Conservation (phyloP, 2,888 invertebrate genomes). For the Morpho deidamia region DNA sequence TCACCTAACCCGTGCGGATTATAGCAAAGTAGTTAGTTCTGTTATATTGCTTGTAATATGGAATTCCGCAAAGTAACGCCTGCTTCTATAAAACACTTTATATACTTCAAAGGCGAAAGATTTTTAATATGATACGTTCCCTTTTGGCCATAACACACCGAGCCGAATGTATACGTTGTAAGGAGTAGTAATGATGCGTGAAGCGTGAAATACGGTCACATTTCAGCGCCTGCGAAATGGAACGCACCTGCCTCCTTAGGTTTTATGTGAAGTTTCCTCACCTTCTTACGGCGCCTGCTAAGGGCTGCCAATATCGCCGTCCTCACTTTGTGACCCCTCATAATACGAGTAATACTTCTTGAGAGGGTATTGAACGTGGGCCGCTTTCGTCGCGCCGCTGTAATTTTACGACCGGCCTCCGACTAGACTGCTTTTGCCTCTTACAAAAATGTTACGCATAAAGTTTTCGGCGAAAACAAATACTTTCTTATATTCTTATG, state of each 20-base stretch:
- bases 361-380: conserved; percentile 68
- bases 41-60: too few relatives aligned
- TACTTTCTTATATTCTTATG: conserved; percentile 13
- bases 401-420: conserved; percentile 56
- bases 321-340: conserved; percentile 76
- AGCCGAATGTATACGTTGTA: conserved; percentile 46
- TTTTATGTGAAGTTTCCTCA: conserved; percentile 76
- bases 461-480: conserved; percentile 14
- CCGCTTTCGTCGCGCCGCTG: conserved; percentile 44
- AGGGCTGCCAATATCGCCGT: conserved; percentile 72
- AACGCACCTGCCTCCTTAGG: conserved; percentile 77
- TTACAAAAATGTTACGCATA: conserved; percentile 10
- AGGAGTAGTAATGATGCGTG: conserved; percentile 63
- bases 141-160: conserved; percentile 55
- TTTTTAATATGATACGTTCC: conserved; percentile 70
- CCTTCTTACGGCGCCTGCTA: conserved; percentile 65
- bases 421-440: conserved; percentile 9
- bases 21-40: too few relatives aligned
- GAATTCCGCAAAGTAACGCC: too few relatives aligned
- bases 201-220: conserved; percentile 73
- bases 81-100: background rate
- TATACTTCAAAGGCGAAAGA: conserved; percentile 54
- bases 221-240: conserved; percentile 71
- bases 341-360: conserved; percentile 74
- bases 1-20: too few relatives aligned